phyloP scores from a whole-genome alignment of 2,797 vertebrate genomes.

The Oreochromis mossambicus region DNA sequence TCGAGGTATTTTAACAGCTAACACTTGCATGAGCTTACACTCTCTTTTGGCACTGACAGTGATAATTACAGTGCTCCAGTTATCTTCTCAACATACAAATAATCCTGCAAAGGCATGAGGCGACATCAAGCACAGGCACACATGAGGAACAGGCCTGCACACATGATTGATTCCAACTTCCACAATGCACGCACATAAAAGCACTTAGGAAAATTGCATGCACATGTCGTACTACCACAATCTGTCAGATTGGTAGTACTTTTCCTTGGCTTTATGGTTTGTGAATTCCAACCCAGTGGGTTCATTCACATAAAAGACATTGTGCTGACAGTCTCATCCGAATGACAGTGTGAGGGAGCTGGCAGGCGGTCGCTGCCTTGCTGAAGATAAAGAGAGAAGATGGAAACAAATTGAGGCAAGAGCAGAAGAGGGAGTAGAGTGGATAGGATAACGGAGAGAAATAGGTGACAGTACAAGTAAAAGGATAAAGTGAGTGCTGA shows the following conservation, averaged over 20 bases:
- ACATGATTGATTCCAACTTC: background rate
- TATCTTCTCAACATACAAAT: background rate
- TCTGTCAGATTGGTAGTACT: constrained; percentile 2
- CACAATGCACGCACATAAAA: background rate
- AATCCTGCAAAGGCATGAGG: background rate
- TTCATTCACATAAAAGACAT: constrained; percentile 15
- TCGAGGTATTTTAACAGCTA: background rate
- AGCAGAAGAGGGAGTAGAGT: background rate
- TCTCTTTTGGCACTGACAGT: background rate
- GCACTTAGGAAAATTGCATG: background rate
- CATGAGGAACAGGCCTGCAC: background rate
- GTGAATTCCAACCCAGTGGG: background rate
- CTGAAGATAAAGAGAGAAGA: constrained; percentile 16
- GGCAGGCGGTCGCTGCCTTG: background rate
- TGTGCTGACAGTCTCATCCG: constrained; percentile 3
- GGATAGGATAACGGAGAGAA: background rate
- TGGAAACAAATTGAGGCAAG: background rate
- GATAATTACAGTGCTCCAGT: background rate
- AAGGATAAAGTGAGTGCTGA: background rate
- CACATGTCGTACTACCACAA: background rate
- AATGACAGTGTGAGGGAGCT: background rate
- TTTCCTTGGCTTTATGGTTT: constrained; percentile 5
- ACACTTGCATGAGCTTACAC: background rate
- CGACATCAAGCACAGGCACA: background rate
- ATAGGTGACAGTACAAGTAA: background rate